These are phyloP conservation scores for Drosophila peninsularis DNA, from an alignment of 2,888 invertebrate species.

Conservation along the genomic window DNA sequence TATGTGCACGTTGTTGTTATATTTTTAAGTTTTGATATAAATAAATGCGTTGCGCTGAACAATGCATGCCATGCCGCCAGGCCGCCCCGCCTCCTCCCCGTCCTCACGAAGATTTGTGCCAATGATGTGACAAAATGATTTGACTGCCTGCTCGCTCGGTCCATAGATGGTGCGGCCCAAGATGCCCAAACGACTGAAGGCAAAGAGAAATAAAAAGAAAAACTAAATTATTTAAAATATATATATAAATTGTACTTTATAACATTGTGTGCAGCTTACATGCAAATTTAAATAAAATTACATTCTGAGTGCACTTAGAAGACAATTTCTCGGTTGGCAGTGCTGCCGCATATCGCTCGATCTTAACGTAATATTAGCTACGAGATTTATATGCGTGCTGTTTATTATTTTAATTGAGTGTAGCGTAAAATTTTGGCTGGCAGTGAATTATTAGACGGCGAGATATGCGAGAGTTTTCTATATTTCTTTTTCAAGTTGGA, in stretches of 20 bases:
- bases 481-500: slow-evolving; percentile 3
- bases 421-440: slow-evolving; percentile 45
- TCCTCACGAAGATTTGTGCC: slow-evolving; percentile 54
- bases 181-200: slow-evolving; percentile 36
- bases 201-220: slow-evolving; percentile 12
- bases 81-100: background rate
- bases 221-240: slow-evolving; percentile 41
- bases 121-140: slow-evolving; percentile 66
- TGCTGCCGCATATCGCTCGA: slow-evolving; percentile 56
- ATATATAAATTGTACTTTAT: slow-evolving; percentile 9
- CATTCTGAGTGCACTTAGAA: background rate
- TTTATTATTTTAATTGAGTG: slow-evolving; percentile 66
- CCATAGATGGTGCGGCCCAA: slow-evolving; percentile 80
- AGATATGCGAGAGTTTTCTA: background rate
- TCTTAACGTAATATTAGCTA: slow-evolving; percentile 75
- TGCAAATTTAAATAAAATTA: slow-evolving; percentile 59
- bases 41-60: slow-evolving; percentile 67
- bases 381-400: slow-evolving; percentile 59
- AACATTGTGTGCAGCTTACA: slow-evolving; percentile 53
- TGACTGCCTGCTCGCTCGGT: slow-evolving; percentile 61
- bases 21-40: slow-evolving; percentile 79
- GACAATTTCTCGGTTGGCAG: slow-evolving; percentile 63
- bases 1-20: slow-evolving; percentile 60
- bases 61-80: slow-evolving; percentile 47
- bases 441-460: slow-evolving; percentile 25